Evolutionary conservation across 2,113 vertebrate species (phyloP), one percentile per base, ranked within the genome.

Genomic region (Esox niger): DNA sequence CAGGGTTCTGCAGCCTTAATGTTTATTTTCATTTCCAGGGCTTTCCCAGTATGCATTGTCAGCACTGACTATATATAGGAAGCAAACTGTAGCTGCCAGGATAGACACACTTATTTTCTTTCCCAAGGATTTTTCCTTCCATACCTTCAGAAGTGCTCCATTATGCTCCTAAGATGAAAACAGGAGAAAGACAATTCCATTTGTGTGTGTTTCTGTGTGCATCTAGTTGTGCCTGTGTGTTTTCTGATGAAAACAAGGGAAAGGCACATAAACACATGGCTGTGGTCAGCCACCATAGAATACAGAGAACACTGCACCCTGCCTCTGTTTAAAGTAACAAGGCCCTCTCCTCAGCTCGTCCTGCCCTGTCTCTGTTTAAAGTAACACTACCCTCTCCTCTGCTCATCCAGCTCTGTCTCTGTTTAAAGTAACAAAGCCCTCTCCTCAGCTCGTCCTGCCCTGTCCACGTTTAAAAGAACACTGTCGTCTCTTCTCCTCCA

Each of bases 61-160:
- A 73, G 64, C 70, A 70, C 4, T 54, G 46, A 58, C 71, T 78
- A 78, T 46, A 79, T 66, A 68, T 62, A 72, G 31, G 57, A 64
- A 66, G 62, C 62, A n/a, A n/a, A n/a, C n/a, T n/a, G n/a, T 62
- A 47, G 46, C 26, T 46, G 55, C 9, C 74, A 75, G 62, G 32
- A 56, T 13, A 23, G 26, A 56, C 58, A 69, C 29, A 58, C 0
- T 38, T 38, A 13, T 38, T 23, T 31, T 31, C 32, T 63, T 74
- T 66, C 55, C 69, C 71, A 43, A 63, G 69, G 68, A 30, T 73
- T 60, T 69, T 29, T 47, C 38, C 15, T 62, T n/a, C 27, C 63
- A 6, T 52, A 20, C 63, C 10, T 26, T 27, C 13, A 13, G 1
- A 13, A n/a, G 8, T 31, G 30, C 8, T 33, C 13, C 55, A n/a